phyloP scores from a whole-genome alignment of 2,888 invertebrate species.

The Argyra leucocephala region DNA sequence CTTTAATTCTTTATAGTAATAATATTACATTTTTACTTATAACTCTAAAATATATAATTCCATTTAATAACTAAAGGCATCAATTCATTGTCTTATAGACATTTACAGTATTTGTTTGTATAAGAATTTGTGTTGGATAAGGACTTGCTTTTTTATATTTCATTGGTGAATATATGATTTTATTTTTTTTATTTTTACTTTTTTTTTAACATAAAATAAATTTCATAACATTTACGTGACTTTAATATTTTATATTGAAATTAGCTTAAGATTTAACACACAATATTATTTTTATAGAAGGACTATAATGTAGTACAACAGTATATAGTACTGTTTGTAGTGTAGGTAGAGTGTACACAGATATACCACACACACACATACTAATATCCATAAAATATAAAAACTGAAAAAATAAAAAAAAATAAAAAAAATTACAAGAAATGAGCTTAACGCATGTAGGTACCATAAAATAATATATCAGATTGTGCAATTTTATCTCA shows the following conservation, averaged over 20 bases:
- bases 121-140: neutral
- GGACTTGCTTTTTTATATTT: neutral
- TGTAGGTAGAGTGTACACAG: too few relatives aligned
- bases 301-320: too few relatives aligned
- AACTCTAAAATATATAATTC: too few relatives aligned
- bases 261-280: neutral
- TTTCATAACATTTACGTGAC: constrained; percentile 11
- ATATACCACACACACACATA: too few relatives aligned
- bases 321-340: too few relatives aligned
- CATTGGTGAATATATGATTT: too few relatives aligned
- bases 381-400: too few relatives aligned
- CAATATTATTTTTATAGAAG: neutral
- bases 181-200: neutral
- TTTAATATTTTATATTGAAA: constrained; percentile 8
- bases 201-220: neutral
- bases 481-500: constrained; percentile 6
- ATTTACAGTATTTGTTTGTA: too few relatives aligned
- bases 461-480: constrained; percentile 3
- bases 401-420: neutral
- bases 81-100: too few relatives aligned
- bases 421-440: neutral
- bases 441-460: neutral
- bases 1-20: too few relatives aligned
- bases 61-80: too few relatives aligned
- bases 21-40: too few relatives aligned